Base-by-base conservation (phyloP, 2,888 invertebrate species). In the Oligia latruncula region DNA sequence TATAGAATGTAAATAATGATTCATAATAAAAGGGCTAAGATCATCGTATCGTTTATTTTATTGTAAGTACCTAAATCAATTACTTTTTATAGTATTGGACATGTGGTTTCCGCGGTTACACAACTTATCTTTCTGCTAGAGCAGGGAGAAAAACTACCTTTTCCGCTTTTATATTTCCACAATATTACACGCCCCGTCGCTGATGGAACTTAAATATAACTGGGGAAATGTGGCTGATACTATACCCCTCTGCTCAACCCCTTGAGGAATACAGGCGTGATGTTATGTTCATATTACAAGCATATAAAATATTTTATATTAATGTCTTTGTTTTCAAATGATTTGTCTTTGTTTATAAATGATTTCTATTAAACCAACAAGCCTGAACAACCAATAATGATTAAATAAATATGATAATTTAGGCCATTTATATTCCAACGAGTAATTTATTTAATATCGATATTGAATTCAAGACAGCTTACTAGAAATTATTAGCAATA, bases 401-500 rank as follows among this genome's bases (percentile, higher is more conserved):
- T 65, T 35, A 43, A 74, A 78, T 87, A 78, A 68, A 78, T 79
- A 87, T 84, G 78, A 70, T 74, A 76, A 74, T 76, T 70, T 76
- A 11, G 43, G 11, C 11, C 4, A 76, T 85, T 78, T 81, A 68
- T 74, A 85, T 85, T 77, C 82, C 11, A 46, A 71, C 35, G 55
- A 71, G 77, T 65, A 29, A 74, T 87, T 81, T 77, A 87, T 85
- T 87, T 85, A 81, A 72, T 55, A 86, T 67, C 64, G 62, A 62
- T 78, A 76, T 74, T 77, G 60, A 81, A 85, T 85, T 85, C 86
- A 88, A 88, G 74, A 85, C 72, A 70, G 85, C 65, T 76, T 76
- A 76, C 67, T 80, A 80, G 88, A 87, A 88, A 71, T 81, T 67
- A 88, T 85, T 85, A 65, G 60, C 66, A 58, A 71, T 74, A 74